These are phyloP conservation scores for Eutrigla gurnardus DNA, from an alignment of 2,797 vertebrate species.

Conservation along the genomic window DNA sequence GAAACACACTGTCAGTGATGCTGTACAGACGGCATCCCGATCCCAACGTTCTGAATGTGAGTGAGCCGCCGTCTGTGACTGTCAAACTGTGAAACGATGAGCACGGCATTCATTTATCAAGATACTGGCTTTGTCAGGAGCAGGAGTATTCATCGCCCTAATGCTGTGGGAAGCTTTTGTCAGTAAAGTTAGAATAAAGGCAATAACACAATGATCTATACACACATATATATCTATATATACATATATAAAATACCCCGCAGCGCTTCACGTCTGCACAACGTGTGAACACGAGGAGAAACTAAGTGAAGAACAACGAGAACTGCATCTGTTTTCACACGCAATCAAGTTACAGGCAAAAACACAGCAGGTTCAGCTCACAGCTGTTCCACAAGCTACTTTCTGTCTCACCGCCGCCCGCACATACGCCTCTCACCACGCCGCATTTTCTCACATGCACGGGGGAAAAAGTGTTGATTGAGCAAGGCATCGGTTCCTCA, in stretches of 20 bases:
- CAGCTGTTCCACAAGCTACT: constrained; percentile 57
- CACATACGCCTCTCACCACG: constrained; percentile 3
- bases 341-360: constrained; percentile 22
- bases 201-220: no score
- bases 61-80: no score
- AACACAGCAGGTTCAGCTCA: constrained; percentile 6
- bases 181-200: constrained; percentile 7
- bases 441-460: constrained; percentile 34
- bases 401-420: constrained; percentile 26
- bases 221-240: no score
- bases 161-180: constrained; percentile 15
- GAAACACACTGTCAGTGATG: no score
- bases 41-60: no score
- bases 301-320: constrained; percentile 1
- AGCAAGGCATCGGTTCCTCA: background rate
- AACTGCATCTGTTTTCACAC: constrained; percentile 62
- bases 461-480: constrained; percentile 65
- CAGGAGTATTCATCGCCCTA: constrained; percentile 16
- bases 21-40: no score
- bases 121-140: background rate
- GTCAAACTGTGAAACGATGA: no score
- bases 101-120: constrained; percentile 11
- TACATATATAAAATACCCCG: background rate
- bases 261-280: background rate
- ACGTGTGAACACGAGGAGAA: constrained; percentile 17